Conservation (phyloP, 2,797 vertebrate genomes). For the Orientallactaga sibirica region DNA sequence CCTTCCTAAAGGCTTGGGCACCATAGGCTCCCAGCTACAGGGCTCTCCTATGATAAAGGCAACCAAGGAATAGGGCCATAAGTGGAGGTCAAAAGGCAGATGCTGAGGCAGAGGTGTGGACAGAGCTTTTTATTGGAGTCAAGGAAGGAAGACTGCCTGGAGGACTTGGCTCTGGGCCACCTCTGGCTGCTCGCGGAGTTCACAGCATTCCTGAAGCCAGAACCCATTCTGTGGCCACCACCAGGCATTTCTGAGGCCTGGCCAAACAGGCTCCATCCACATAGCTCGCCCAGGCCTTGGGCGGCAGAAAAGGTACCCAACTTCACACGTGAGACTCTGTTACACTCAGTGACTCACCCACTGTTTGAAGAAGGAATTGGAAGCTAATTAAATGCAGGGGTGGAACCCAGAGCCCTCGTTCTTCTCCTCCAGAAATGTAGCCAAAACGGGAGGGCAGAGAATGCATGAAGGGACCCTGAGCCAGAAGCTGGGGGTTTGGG, state of each 20-base stretch:
- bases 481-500: no score
- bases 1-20: neutral
- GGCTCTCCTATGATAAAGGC: neutral
- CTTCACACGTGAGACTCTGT: neutral
- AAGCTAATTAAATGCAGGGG: neutral
- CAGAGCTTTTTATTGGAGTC: neutral
- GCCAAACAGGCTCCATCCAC: neutral
- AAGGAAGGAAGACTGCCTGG: neutral
- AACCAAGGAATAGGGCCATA: neutral
- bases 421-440: neutral
- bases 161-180: neutral
- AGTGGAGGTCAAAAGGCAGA: no score
- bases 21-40: neutral
- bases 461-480: neutral
- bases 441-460: neutral
- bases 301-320: neutral
- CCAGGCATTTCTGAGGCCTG: neutral
- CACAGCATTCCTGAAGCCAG: rapidly evolving
- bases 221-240: no score
- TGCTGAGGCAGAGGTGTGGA: neutral
- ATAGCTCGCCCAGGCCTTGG: neutral
- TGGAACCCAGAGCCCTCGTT: neutral
- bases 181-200: neutral
- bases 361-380: neutral
- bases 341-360: neutral